Evolutionary conservation across 1,140 invertebrate species (phyloP).

Genomic region (Leptonema lineaticorne): DNA sequence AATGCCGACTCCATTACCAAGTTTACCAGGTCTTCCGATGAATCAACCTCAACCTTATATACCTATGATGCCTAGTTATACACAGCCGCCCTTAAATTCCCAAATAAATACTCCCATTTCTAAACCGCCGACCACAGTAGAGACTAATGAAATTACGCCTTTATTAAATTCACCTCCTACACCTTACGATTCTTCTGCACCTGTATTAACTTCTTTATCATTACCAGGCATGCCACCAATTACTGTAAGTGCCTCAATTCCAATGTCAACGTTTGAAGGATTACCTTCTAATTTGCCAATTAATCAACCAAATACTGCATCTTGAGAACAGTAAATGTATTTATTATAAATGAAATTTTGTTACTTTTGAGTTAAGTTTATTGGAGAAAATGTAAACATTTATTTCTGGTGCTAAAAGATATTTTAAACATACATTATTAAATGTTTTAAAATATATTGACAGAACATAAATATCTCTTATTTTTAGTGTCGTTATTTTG

Average conservation of each 20-base stretch:
- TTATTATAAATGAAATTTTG: too few species aligned
- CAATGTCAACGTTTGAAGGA: conserved; percentile 55
- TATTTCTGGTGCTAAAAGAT: too few species aligned
- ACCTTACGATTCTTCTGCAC: conserved; percentile 48
- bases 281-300: conserved; percentile 52
- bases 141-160: conserved; percentile 34
- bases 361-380: too few species aligned
- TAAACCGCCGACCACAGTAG: neutral
- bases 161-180: conserved; percentile 40
- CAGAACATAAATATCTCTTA: too few species aligned
- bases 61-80: conserved; percentile 54
- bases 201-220: conserved; percentile 67
- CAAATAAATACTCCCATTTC: conserved; percentile 21
- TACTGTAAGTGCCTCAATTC: conserved; percentile 74
- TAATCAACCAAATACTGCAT: conserved; percentile 49
- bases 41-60: conserved; percentile 58
- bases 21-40: conserved; percentile 64
- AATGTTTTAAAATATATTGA: too few species aligned
- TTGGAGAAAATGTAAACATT: too few species aligned
- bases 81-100: conserved; percentile 42
- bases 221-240: conserved; percentile 79
- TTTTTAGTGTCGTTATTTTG: too few species aligned
- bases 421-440: too few species aligned
- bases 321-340: too few species aligned
- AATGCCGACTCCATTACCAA: conserved; percentile 54